These are phyloP conservation scores for Mamestra configurata DNA, from an alignment of 1,140 invertebrate species.

Conservation along the genomic window DNA sequence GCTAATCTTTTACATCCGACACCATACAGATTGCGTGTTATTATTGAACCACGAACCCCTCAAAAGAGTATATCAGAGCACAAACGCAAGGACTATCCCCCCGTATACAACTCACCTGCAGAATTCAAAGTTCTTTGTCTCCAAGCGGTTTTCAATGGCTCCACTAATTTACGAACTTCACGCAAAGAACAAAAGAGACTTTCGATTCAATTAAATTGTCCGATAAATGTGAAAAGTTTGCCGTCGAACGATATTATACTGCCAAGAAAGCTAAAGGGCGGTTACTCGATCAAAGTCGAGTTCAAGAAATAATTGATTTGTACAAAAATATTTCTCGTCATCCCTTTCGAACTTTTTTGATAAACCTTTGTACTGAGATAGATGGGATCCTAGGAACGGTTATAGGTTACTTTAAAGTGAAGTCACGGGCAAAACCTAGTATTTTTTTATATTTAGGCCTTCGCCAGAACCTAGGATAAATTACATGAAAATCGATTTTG, in stretches of 20 bases:
- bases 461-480: too few relatives aligned
- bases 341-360: too few relatives aligned
- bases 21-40: too few relatives aligned
- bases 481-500: too few relatives aligned
- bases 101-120: background rate
- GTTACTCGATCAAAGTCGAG: background rate
- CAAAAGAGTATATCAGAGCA: too few relatives aligned
- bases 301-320: background rate
- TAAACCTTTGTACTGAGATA: too few relatives aligned
- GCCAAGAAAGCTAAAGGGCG: background rate
- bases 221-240: slow-evolving; percentile 48
- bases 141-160: slow-evolving; percentile 26
- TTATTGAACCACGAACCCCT: too few relatives aligned
- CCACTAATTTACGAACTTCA: slow-evolving; percentile 42
- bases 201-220: slow-evolving; percentile 48
- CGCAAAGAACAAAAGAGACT: slow-evolving; percentile 43
- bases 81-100: background rate
- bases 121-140: slow-evolving; percentile 23
- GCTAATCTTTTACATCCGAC: too few relatives aligned
- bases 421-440: too few relatives aligned
- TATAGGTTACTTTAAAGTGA: too few relatives aligned
- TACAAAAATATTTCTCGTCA: background rate
- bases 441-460: too few relatives aligned
- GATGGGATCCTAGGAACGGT: too few relatives aligned
- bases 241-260: slow-evolving; percentile 31